These are phyloP conservation scores for Cladopsammia gracilis DNA, from an alignment of 64 coral and sea anemone species.

Conservation along the genomic window DNA sequence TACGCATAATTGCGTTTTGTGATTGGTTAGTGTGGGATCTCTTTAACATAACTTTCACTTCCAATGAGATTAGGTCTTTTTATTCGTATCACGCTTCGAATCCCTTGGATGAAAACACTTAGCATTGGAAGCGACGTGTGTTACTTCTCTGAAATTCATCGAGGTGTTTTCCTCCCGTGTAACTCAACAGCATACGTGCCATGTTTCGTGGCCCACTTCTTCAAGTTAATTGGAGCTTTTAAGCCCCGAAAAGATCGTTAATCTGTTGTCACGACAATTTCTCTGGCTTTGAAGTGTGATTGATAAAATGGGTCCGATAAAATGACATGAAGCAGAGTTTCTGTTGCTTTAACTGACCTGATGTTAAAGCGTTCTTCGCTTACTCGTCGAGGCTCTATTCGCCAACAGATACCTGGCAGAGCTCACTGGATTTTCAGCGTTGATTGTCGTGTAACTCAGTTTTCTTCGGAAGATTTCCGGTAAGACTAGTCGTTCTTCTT, in stretches of 20 bases:
- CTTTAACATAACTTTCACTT: slow-evolving; percentile 53
- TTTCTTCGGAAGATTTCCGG: slow-evolving; percentile 20
- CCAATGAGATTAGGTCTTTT: background rate
- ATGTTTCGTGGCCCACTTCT: background rate
- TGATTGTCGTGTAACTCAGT: background rate
- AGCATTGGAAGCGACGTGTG: background rate
- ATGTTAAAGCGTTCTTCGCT: background rate
- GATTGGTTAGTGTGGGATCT: slow-evolving; percentile 21
- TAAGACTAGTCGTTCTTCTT: background rate
- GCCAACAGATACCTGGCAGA: background rate
- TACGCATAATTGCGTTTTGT: background rate
- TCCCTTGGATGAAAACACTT: background rate
- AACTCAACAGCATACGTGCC: background rate
- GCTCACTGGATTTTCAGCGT: slow-evolving; percentile 4
- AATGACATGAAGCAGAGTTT: slow-evolving; percentile 37
- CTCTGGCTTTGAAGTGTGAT: background rate
- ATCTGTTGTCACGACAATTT: slow-evolving; percentile 3
- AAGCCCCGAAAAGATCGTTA: background rate
- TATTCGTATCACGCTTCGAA: slow-evolving; percentile 14
- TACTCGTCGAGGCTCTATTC: background rate
- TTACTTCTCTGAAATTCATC: background rate
- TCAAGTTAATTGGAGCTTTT: background rate
- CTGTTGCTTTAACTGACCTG: background rate
- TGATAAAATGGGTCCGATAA: background rate
- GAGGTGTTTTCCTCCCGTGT: background rate